Evolutionary conservation across 2,888 invertebrate species (phyloP).

Genomic region (Aphodius sticticus): DNA sequence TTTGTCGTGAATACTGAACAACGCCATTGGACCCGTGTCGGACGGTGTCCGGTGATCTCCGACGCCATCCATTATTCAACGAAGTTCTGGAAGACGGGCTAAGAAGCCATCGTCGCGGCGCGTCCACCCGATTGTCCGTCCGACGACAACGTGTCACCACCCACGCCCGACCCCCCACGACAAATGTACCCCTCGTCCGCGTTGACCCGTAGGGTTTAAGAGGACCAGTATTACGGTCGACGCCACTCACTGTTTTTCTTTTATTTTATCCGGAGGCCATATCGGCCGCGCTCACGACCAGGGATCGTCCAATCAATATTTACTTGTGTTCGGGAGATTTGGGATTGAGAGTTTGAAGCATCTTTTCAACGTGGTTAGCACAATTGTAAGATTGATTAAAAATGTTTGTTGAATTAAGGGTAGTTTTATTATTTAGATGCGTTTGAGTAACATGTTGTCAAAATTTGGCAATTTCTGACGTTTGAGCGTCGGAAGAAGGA

Average conservation of each 20-base stretch:
- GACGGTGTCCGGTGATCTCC: constrained; percentile 55
- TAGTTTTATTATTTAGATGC: too few species aligned
- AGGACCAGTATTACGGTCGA: constrained; percentile 31
- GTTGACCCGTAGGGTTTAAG: constrained; percentile 50
- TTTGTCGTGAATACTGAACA: constrained; percentile 37
- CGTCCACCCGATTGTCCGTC: constrained; percentile 41
- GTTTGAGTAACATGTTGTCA: too few species aligned
- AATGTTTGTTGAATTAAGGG: too few species aligned
- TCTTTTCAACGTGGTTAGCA: not conserved
- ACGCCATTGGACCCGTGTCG: constrained; percentile 54
- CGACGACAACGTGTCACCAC: constrained; percentile 53
- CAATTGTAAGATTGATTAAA: too few species aligned
- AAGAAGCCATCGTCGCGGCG: constrained; percentile 55
- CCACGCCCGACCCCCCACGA: constrained; percentile 47
- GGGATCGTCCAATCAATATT: not conserved
- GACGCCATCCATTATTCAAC: constrained; percentile 59
- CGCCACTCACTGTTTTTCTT: not conserved
- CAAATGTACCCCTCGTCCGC: constrained; percentile 57
- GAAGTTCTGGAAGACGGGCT: constrained; percentile 52
- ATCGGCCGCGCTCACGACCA: not conserved
- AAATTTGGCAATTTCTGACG: too few species aligned
- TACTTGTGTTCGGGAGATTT: constrained; percentile 6
- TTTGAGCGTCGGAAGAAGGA: too few species aligned
- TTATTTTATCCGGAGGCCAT: not conserved
- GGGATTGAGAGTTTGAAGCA: not conserved